phyloP scores from a whole-genome alignment of 2,888 invertebrate genomes.

The Drosophila algonquin region DNA sequence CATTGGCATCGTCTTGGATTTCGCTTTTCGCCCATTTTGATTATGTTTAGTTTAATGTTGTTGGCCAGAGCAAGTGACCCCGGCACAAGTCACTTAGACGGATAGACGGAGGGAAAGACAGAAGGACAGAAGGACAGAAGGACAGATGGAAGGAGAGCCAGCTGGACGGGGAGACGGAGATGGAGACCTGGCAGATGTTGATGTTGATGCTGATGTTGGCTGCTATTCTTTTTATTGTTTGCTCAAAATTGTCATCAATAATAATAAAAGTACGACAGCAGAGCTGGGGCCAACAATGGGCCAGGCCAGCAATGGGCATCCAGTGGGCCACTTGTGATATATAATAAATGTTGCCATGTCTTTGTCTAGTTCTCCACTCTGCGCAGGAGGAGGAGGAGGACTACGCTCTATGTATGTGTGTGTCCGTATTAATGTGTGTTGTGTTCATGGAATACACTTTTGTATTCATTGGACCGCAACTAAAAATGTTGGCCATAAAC shows the following conservation, averaged over 20 bases:
- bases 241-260: conserved; percentile 80
- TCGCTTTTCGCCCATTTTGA: conserved; percentile 39
- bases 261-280: conserved; percentile 71
- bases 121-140: conserved; percentile 20
- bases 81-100: conserved; percentile 33
- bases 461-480: conserved; percentile 78
- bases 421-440: conserved; percentile 59
- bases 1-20: not conserved
- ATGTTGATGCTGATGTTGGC: conserved; percentile 45
- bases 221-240: conserved; percentile 71
- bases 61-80: conserved; percentile 40
- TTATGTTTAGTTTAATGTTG: conserved; percentile 52
- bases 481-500: conserved; percentile 77
- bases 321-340: conserved; percentile 70
- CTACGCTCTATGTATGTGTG: conserved; percentile 3
- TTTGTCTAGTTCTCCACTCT: conserved; percentile 29
- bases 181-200: conserved; percentile 36
- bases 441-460: conserved; percentile 73
- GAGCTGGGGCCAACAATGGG: conserved; percentile 52
- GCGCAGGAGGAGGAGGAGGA: no score
- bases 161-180: not conserved
- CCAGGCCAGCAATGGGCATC: conserved; percentile 33
- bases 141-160: not conserved
- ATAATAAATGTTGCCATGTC: conserved; percentile 70
- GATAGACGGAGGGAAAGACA: conserved; percentile 9